Conservation (phyloP, 2,113 vertebrate species). For the Macquaria ambigua region DNA sequence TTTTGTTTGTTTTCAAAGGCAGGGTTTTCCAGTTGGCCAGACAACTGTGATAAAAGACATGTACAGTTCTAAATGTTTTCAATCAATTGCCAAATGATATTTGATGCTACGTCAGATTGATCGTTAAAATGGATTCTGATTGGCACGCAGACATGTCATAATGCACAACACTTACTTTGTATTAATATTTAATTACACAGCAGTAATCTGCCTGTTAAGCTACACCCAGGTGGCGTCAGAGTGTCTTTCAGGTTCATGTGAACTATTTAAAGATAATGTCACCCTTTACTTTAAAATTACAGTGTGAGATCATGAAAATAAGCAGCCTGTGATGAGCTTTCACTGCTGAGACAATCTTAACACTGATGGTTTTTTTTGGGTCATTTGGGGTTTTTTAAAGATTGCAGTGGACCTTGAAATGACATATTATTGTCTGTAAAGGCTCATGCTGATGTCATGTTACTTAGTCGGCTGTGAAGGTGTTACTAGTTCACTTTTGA, state of each 20-base stretch:
- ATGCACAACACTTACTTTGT: not conserved
- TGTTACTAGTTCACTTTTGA: conserved; percentile 38
- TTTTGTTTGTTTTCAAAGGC: conserved; percentile 29
- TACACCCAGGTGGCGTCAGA: not conserved
- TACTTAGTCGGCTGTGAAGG: conserved; percentile 46
- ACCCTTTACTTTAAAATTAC: conserved; percentile 23
- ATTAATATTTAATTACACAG: conserved; percentile 1
- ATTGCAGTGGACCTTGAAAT: conserved; percentile 25
- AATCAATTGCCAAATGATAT: conserved; percentile 57
- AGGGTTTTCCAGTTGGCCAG: conserved; percentile 32
- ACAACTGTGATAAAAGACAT: conserved; percentile 40
- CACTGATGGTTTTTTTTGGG: not conserved
- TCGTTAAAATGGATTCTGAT: conserved; percentile 6
- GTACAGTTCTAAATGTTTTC: conserved; percentile 19
- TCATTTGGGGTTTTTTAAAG: conserved; percentile 14
- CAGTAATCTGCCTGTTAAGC: conserved; percentile 3
- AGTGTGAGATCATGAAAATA: conserved; percentile 47
- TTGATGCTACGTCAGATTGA: conserved; percentile 11
- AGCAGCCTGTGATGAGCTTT: conserved; percentile 28
- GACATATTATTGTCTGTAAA: conserved; percentile 18
- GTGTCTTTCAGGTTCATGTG: conserved; percentile 22
- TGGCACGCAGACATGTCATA: not conserved
- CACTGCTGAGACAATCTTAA: conserved; percentile 64
- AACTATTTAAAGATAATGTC: conserved; percentile 21
- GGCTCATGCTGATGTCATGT: conserved; percentile 56